These are phyloP conservation scores for Therioaphis trifolii DNA, from an alignment of 2,888 invertebrate species.

Conservation along the genomic window DNA sequence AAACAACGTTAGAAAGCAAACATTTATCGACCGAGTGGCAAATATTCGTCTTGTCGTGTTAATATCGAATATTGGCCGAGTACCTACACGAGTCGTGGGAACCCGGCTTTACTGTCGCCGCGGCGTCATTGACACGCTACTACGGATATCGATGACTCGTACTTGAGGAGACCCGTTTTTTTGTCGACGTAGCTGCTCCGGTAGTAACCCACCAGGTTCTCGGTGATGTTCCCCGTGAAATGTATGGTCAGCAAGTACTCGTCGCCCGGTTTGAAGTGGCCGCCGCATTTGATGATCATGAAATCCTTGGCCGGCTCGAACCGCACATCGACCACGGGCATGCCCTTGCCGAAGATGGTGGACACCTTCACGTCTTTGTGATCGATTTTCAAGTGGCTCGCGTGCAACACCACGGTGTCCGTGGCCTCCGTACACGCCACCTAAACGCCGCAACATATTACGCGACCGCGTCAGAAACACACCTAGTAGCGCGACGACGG, in stretches of 20 bases:
- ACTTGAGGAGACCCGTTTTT: too few relatives aligned
- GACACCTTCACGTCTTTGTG: slow-evolving; percentile 67
- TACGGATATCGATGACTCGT: too few relatives aligned
- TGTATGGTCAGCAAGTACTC: slow-evolving; percentile 74
- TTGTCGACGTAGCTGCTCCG: slow-evolving; percentile 76
- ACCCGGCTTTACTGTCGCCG: too few relatives aligned
- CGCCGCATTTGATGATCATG: slow-evolving; percentile 72
- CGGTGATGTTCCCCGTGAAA: slow-evolving; percentile 74
- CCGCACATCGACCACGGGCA: slow-evolving; percentile 28
- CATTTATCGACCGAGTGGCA: too few relatives aligned
- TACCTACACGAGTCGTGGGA: too few relatives aligned
- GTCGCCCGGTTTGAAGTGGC: slow-evolving; percentile 70
- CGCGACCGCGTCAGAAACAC: too few relatives aligned
- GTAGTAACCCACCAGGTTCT: slow-evolving; percentile 78
- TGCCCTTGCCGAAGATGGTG: not conserved
- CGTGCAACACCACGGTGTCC: slow-evolving; percentile 76
- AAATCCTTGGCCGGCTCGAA: slow-evolving; percentile 73
- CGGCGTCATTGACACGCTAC: too few relatives aligned
- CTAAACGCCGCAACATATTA: slow-evolving; percentile 64
- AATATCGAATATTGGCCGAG: too few relatives aligned
- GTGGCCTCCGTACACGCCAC: slow-evolving; percentile 71
- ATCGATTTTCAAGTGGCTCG: slow-evolving; percentile 73
- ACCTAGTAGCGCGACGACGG: too few relatives aligned
- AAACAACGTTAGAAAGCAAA: too few relatives aligned
- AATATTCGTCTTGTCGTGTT: too few relatives aligned